phyloP scores from a whole-genome alignment of 2,113 vertebrate genomes.

The Alethe castanea region DNA sequence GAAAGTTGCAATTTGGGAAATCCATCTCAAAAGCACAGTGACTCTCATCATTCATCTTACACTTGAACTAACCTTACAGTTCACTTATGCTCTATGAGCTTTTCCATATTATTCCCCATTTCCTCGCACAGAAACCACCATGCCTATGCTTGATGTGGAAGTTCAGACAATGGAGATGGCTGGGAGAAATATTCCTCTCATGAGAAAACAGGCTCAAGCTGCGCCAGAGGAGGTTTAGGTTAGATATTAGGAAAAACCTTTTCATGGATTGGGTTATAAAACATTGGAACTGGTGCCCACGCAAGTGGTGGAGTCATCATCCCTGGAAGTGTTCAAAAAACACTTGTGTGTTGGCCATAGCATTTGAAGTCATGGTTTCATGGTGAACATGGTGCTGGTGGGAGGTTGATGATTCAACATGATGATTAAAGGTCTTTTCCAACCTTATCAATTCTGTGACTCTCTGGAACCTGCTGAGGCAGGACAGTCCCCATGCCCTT shows the following conservation, averaged over 20 bases:
- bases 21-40: background rate
- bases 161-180: background rate
- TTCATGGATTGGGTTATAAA: background rate
- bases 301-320: background rate
- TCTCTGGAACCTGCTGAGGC: background rate
- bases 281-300: background rate
- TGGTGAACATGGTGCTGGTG: background rate
- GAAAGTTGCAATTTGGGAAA: background rate
- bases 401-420: background rate
- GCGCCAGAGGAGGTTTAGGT: background rate
- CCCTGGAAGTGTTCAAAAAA: background rate
- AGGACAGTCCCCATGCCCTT: background rate
- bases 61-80: background rate
- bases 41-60: background rate
- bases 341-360: background rate
- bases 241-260: background rate
- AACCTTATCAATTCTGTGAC: accelerated
- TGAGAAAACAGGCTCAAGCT: background rate
- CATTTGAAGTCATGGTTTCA: background rate
- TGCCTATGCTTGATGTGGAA: background rate
- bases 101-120: background rate
- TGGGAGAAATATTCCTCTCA: background rate
- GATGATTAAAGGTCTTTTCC: background rate
- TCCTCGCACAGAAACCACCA: background rate
- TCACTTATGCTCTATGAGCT: background rate